phyloP scores from a whole-genome alignment of 2,888 invertebrate species.

The Auanema freiburgensis region DNA sequence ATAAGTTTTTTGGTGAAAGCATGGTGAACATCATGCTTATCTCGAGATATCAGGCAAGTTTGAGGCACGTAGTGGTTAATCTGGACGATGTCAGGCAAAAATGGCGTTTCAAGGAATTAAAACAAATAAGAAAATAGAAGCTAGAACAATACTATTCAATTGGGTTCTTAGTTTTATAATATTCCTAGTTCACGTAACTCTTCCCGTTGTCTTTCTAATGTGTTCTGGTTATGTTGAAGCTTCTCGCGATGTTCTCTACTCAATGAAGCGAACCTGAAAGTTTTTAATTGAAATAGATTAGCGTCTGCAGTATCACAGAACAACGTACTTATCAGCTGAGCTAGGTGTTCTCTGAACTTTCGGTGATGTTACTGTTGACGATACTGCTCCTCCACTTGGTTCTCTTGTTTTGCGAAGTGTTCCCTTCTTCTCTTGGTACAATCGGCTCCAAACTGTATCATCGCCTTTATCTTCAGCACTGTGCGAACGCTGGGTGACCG shows the following conservation, averaged over 20 bases:
- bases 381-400: slow-evolving; percentile 2
- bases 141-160: not conserved
- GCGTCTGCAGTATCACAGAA: not conserved
- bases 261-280: slow-evolving; percentile 43
- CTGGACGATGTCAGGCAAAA: no score
- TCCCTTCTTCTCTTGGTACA: slow-evolving; percentile 50
- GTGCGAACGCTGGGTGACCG: slow-evolving; percentile 28
- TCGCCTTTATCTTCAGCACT: slow-evolving; percentile 40
- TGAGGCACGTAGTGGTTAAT: no score
- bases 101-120: no score
- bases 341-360: not conserved
- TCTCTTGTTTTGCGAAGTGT: slow-evolving; percentile 43
- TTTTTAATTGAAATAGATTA: not conserved
- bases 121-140: no score
- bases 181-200: slow-evolving; percentile 45
- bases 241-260: slow-evolving; percentile 44
- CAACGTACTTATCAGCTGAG: not conserved
- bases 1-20: no score
- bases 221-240: slow-evolving; percentile 44
- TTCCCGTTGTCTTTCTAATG: slow-evolving; percentile 45
- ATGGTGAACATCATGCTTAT: no score
- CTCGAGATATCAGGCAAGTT: no score
- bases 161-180: slow-evolving; percentile 13
- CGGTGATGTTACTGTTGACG: not conserved
- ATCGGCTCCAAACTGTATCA: slow-evolving; percentile 44